Conservation (phyloP, 2,797 vertebrate species). For the Intellagama lesueurii region DNA sequence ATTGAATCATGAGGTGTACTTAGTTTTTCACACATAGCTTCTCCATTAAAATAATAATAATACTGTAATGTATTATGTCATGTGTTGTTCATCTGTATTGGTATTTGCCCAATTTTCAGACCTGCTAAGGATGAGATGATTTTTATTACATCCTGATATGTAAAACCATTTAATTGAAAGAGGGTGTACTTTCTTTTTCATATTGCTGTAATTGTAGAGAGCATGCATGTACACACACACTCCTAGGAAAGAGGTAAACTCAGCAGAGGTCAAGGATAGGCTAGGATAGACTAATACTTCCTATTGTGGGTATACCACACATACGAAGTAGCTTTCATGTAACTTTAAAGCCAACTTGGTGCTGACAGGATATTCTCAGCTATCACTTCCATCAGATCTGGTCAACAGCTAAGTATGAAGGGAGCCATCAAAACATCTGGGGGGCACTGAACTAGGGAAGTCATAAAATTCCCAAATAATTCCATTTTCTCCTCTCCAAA, state of each 20-base stretch:
- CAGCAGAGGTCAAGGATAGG: neutral
- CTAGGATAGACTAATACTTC: neutral
- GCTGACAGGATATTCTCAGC: neutral
- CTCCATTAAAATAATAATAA: too few relatives aligned
- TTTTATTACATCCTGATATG: too few relatives aligned
- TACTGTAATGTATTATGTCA: too few relatives aligned
- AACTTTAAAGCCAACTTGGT: neutral
- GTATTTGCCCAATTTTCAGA: too few relatives aligned
- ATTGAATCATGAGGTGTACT: too few relatives aligned
- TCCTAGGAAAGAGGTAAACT: neutral
- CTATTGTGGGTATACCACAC: too few relatives aligned
- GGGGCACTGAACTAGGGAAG: neutral
- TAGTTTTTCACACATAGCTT: too few relatives aligned
- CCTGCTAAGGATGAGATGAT: too few relatives aligned
- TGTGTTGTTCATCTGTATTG: too few relatives aligned
- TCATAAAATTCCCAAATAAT: neutral
- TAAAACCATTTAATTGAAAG: too few relatives aligned
- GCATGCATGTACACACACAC: neutral
- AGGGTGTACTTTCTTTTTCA: too few relatives aligned
- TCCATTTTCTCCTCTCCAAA: neutral
- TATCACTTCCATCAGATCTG: neutral
- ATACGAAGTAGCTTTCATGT: neutral
- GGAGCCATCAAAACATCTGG: neutral
- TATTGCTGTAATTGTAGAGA: neutral
- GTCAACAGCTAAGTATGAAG: neutral